A percentile compares a stretch with the other conserved stretches of the same genome.
These are phyloP conservation scores for Malurus leucopterus DNA, from an alignment of 2,797 vertebrate species.

Conservation along the genomic window DNA sequence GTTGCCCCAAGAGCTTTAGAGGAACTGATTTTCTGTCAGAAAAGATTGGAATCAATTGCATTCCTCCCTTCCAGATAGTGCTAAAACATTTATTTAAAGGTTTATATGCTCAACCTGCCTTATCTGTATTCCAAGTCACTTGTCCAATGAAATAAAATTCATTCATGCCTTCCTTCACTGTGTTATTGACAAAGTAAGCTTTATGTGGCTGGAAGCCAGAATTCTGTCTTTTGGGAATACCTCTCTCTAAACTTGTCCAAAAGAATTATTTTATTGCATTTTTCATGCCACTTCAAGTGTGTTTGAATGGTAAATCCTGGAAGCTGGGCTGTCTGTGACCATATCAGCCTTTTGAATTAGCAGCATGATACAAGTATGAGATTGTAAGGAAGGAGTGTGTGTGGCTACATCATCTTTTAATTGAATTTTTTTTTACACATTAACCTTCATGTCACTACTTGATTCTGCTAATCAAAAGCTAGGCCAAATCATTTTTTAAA, in stretches of 20 bases:
- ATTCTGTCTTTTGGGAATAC: conserved; percentile 78
- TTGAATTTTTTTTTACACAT: background rate
- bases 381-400: background rate
- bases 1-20: conserved; percentile 72
- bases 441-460: background rate
- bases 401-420: background rate
- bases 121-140: conserved; percentile 82
- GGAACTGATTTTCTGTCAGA: conserved; percentile 90
- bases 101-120: conserved; percentile 82
- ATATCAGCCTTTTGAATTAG: conserved; percentile 25
- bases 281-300: conserved; percentile 54
- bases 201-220: conserved; percentile 79
- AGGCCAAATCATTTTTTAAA: background rate
- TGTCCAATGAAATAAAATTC: conserved; percentile 88
- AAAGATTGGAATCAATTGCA: conserved; percentile 84
- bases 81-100: conserved; percentile 85
- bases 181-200: conserved; percentile 85
- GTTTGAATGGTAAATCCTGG: conserved; percentile 52
- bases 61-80: conserved; percentile 75
- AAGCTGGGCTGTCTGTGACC: background rate
- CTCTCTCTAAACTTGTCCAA: conserved; percentile 68
- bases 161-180: conserved; percentile 76
- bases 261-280: conserved; percentile 71
- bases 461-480: background rate
- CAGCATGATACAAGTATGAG: background rate